phyloP scores from a whole-genome alignment of 2,888 invertebrate species.

The Celastrina argiolus region DNA sequence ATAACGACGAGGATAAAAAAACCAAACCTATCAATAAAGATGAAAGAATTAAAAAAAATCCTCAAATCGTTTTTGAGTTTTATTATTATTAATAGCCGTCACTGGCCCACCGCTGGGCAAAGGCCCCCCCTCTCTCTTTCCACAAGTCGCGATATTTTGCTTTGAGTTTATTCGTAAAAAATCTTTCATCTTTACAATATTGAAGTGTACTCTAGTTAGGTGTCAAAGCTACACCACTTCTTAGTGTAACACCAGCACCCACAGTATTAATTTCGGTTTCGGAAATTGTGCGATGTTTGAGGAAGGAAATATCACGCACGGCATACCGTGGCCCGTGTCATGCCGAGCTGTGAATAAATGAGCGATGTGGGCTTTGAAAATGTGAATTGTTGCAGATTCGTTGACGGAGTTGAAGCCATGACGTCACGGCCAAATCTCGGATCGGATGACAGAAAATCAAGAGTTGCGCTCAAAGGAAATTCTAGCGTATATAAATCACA shows the following conservation, averaged over 20 bases:
- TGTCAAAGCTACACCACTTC: too few relatives aligned
- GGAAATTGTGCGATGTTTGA: not conserved
- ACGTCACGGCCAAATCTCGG: not conserved
- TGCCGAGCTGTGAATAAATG: not conserved
- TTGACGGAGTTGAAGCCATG: not conserved
- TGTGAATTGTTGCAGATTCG: not conserved
- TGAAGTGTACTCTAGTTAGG: too few relatives aligned
- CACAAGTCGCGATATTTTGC: too few relatives aligned
- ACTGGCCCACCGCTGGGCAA: too few relatives aligned
- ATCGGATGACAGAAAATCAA: not conserved
- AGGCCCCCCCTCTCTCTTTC: too few relatives aligned
- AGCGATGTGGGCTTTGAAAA: not conserved
- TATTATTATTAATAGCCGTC: too few relatives aligned
- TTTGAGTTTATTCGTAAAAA: too few relatives aligned
- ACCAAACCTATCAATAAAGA: too few relatives aligned
- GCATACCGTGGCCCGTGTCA: not conserved
- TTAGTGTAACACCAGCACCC: not conserved
- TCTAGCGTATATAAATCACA: not conserved
- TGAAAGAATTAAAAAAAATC: too few relatives aligned
- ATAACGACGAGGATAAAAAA: too few relatives aligned
- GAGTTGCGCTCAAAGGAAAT: not conserved
- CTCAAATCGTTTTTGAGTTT: too few relatives aligned
- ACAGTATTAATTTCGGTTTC: not conserved
- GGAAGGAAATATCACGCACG: conserved; percentile 5
- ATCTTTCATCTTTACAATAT: too few relatives aligned